Base-by-base conservation (phyloP, 2,113 vertebrate genomes). In the Corythornis madagascariensis region DNA sequence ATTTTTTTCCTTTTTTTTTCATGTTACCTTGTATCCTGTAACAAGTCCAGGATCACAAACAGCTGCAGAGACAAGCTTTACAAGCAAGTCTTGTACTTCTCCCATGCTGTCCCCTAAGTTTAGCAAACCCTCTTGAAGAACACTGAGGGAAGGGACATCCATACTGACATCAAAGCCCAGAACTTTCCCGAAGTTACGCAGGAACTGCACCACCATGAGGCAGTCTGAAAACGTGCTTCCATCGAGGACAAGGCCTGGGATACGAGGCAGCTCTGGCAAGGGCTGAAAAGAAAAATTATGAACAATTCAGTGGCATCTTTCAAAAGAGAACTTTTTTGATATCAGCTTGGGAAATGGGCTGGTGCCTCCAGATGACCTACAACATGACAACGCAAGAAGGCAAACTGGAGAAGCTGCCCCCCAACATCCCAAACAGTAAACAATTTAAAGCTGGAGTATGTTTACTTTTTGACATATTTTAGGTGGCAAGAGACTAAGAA, bases 161-260 rank as follows among this genome's bases (percentile, higher is more conserved):
- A 97, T 86, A 72, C 97, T 98, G 66, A 98, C 95, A 92, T 99
- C 98, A 91, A 99, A 98, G 93, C 98, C 98, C 87, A 99, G 98
- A 88, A 99, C 98, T 96, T 99, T 99, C 90, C 99, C 99, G 48
- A 99, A 99, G 97, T 98, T 99, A 73, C 96, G 97, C 80, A 99
- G 97, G 96, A 99, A 99, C 97, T 99, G 98, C 86, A 99, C 96
- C 85, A 99, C 98, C 99, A 99, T 99, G 70, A 99, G 98, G 91
- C 99, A 99, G 91, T 99, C 98, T 2, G 99, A 98, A 96, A 99
- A 98, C 0, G 98, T 98, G 90, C 95, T 97, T 84, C 98, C 98
- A n/a, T 98, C 95, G 24, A 99, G 97, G 81, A 99, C 95, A 40
- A 99, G 98, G 88, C 99, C 99, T 35, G 98, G 98, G 70, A 99